These are phyloP conservation scores for Apoda limacodes DNA, from an alignment of 2,888 invertebrate species.

Conservation along the genomic window DNA sequence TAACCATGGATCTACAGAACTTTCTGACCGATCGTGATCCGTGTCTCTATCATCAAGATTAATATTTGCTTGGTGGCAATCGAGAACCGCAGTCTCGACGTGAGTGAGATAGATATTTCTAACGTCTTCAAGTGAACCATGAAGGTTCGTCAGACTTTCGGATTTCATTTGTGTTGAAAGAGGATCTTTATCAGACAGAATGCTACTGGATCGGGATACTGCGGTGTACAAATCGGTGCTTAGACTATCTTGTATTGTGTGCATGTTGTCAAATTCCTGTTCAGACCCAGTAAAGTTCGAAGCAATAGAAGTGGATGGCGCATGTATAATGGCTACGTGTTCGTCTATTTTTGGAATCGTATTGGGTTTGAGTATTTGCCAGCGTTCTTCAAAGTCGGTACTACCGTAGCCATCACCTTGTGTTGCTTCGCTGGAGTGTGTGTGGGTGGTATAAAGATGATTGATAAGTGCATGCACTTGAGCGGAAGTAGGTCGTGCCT, in stretches of 20 bases:
- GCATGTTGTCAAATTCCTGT: constrained; percentile 35
- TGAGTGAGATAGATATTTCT: constrained; percentile 58
- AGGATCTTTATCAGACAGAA: constrained; percentile 54
- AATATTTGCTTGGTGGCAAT: constrained; percentile 54
- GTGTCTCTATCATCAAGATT: constrained; percentile 40
- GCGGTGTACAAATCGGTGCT: constrained; percentile 47
- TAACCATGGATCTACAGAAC: constrained; percentile 70
- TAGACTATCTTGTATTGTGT: constrained; percentile 37
- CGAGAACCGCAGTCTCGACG: constrained; percentile 46
- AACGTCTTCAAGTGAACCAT: constrained; percentile 76
- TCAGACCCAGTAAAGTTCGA: constrained; percentile 45
- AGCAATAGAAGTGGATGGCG: constrained; percentile 42
- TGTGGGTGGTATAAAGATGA: constrained; percentile 47
- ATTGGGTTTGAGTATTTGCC: constrained; percentile 79
- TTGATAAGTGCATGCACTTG: constrained; percentile 55
- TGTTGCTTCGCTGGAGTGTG: constrained; percentile 22
- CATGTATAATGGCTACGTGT: constrained; percentile 55
- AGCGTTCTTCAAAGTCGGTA: constrained; percentile 77
- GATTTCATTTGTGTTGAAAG: constrained; percentile 54
- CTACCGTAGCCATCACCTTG: constrained; percentile 33
- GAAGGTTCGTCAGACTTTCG: constrained; percentile 73
- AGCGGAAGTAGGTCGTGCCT: constrained; percentile 37
- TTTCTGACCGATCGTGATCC: constrained; percentile 49
- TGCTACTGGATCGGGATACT: constrained; percentile 52
- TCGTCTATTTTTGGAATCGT: constrained; percentile 69